A percentile compares a stretch with the other conserved stretches of the same genome.
These are phyloP conservation scores for Notospermus geniculatus DNA, from an alignment of 1,140 invertebrate species.

Conservation along the genomic window DNA sequence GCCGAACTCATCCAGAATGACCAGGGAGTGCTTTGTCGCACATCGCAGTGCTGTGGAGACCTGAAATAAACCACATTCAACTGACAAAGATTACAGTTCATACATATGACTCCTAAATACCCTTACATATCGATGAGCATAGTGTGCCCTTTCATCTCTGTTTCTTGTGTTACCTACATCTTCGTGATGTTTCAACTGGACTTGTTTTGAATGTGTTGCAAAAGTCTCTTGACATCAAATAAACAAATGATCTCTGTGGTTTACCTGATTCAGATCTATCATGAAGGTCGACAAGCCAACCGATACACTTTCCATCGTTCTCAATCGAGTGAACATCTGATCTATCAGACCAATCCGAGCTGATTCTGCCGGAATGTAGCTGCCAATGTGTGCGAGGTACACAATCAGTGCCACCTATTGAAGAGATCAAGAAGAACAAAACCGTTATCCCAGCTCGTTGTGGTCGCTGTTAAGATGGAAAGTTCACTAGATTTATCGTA, in stretches of 20 bases:
- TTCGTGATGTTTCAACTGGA: no score
- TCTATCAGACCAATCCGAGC: constrained; percentile 71
- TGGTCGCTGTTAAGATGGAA: no score
- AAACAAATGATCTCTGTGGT: not conserved
- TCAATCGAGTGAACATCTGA: constrained; percentile 74
- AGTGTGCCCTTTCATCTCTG: no score
- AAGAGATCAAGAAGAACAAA: no score
- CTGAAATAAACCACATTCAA: constrained; percentile 54
- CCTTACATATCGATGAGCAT: no score
- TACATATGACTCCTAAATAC: no score
- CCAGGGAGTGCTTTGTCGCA: constrained; percentile 67
- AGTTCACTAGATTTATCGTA: no score
- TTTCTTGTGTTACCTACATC: no score
- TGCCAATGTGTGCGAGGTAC: constrained; percentile 84
- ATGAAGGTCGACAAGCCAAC: constrained; percentile 81
- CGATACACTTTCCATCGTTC: constrained; percentile 70
- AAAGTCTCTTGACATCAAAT: constrained; percentile 3
- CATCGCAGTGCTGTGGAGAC: constrained; percentile 69
- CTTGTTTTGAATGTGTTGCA: not conserved
- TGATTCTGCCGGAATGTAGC: constrained; percentile 78
- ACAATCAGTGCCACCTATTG: constrained; percentile 69
- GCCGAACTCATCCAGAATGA: constrained; percentile 90
- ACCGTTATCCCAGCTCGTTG: no score
- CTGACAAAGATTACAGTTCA: no score
- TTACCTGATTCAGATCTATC: constrained; percentile 78